Percentiles rank a stretch among this genome's conserved stretches.
These are phyloP conservation scores for Pseudotriccus pelzelni DNA, from an alignment of 2,797 vertebrate species.

Conservation along the genomic window DNA sequence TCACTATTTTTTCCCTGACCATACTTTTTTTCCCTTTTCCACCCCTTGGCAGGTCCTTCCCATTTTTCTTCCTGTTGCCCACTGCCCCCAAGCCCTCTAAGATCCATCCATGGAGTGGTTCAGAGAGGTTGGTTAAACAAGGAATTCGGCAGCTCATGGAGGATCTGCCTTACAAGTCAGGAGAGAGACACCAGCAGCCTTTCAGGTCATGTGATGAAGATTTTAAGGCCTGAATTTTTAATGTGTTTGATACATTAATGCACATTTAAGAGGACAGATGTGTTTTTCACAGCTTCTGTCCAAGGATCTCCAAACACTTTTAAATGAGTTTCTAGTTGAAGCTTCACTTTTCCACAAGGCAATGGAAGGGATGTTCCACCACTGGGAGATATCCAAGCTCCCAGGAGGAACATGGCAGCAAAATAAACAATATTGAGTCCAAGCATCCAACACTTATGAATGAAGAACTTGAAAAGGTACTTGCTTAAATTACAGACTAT, in stretches of 20 bases:
- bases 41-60: background rate
- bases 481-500: background rate
- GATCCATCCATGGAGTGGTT: background rate
- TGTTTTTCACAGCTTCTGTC: constrained; percentile 27
- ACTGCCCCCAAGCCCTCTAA: background rate
- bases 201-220: background rate
- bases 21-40: background rate
- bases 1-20: background rate
- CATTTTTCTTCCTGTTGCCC: background rate
- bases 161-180: background rate
- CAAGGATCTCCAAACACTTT: background rate
- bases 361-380: background rate
- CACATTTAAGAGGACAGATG: background rate
- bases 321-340: background rate
- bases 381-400: background rate
- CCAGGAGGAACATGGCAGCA: background rate
- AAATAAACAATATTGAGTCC: background rate
- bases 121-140: background rate
- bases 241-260: background rate
- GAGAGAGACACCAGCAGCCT: background rate
- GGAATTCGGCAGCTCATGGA: background rate
- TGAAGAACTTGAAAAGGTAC: background rate
- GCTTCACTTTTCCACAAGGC: background rate
- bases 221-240: constrained; percentile 8
- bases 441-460: background rate